Percentiles rank a stretch among this genome's conserved stretches.
Conservation (phyloP, 1,140 invertebrate species). For the Caenorhabditis elegans region DNA sequence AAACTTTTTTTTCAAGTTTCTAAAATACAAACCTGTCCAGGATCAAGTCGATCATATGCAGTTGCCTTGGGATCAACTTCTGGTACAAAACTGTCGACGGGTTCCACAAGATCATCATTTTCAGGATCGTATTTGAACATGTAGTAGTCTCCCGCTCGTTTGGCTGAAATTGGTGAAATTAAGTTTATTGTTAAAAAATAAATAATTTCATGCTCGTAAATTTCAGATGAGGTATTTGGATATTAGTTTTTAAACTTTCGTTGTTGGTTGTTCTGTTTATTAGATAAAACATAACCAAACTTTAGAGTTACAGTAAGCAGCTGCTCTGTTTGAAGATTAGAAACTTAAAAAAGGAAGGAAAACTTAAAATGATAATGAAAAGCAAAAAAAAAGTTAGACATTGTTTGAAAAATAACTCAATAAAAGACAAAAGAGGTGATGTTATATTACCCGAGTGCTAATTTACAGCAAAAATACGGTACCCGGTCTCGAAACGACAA, state of each 20-base stretch:
- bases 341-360: not conserved
- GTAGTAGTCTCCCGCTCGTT: constrained; percentile 66
- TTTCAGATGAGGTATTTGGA: not conserved
- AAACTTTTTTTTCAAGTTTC: not conserved
- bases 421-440: too few species aligned
- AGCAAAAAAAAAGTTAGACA: not conserved
- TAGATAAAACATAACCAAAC: constrained; percentile 8
- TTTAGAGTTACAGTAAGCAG: too few species aligned
- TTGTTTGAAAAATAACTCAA: not conserved
- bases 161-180: constrained; percentile 57
- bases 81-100: constrained; percentile 60
- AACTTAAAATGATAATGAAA: constrained; percentile 1
- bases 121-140: constrained; percentile 65
- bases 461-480: too few species aligned
- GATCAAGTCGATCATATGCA: constrained; percentile 61
- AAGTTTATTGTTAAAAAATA: not conserved
- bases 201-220: not conserved
- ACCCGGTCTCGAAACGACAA: too few species aligned
- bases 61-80: constrained; percentile 61
- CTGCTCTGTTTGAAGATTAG: too few species aligned
- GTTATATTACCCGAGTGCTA: too few species aligned
- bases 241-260: not conserved
- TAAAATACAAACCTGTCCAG: constrained; percentile 51
- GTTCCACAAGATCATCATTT: constrained; percentile 51
- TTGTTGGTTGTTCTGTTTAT: not conserved